Base-by-base conservation (phyloP, 2,797 vertebrate species). In the Ceryle rudis region DNA sequence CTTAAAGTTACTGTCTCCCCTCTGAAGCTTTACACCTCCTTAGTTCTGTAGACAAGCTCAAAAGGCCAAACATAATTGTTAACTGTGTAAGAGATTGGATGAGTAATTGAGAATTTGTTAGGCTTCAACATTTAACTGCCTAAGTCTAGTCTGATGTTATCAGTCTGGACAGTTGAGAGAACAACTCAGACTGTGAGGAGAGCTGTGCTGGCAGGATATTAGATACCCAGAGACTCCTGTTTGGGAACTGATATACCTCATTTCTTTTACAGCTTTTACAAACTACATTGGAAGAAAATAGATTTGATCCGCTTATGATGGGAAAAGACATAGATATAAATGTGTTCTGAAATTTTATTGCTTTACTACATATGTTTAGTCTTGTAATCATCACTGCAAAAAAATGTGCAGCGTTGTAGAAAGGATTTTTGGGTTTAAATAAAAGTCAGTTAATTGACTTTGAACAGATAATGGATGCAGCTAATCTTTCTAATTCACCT, bases 401-500 rank as follows among this genome's bases (percentile, higher is more conserved):
- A 87, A 86, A 46, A 41, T 26, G 9, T 74, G 12, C 23, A 57
- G 13, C 25, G 26, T 44, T 86, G 6, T 80, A 81, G 88, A 85
- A 89, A 73, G 55, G 35, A 44, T 57, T 91, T 94, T 47, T 66
- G 8, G 17, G 81, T 91, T 80, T 74, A 93, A 69, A 39, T 65
- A 91, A 65, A 82, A 93, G 37, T 74, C 49, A 67, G 13, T 80
- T 92, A 92, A 74, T 87, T 90, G 81, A 69, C 54, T 93, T 89
- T 35, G n/a, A 86, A 46, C 19, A 80, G 54, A 72, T 83, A 90
- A 90, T 88, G 39, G 39, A 57, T 86, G 39, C n/a, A 84, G 47
- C 33, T 90, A 72, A 20, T 93, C 54, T 90, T 96, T 47, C 93
- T 73, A 88, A 86, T 58, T 57, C 13, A 72, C 51, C 58, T 91